A percentile compares a stretch with the other conserved stretches of the same genome.
These are phyloP conservation scores for Tamias sibiricus DNA, from an alignment of 2,113 vertebrate genomes.

Conservation along the genomic window DNA sequence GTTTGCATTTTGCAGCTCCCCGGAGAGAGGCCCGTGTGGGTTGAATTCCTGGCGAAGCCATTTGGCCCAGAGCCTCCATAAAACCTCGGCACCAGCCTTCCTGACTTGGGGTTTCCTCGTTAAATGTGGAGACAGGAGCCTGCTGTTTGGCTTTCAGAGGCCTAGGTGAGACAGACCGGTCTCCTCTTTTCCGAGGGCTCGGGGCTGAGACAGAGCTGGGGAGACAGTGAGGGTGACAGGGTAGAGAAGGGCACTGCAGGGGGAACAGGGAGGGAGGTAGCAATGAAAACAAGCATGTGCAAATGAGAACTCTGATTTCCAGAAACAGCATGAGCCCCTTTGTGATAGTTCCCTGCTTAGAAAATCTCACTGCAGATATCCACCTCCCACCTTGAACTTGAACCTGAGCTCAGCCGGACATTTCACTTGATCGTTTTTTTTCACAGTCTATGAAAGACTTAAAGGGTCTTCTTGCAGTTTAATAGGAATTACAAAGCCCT, in stretches of 20 bases:
- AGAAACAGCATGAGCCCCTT: not conserved
- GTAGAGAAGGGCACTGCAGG: not conserved
- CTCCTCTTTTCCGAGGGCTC: not conserved
- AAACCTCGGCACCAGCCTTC: conserved; percentile 70
- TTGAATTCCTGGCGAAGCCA: conserved; percentile 69
- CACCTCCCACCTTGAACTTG: not conserved
- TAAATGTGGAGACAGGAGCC: conserved; percentile 74
- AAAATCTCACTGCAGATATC: fast-evolving
- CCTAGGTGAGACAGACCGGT: not conserved
- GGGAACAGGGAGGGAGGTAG: not conserved
- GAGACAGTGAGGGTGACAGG: not conserved
- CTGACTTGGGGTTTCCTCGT: conserved; percentile 69
- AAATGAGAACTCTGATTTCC: not conserved
- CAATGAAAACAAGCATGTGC: not conserved
- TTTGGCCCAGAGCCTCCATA: conserved; percentile 73
- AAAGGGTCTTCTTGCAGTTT: not conserved
- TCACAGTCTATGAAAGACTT: not conserved
- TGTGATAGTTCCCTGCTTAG: not conserved
- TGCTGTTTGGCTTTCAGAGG: conserved; percentile 46
- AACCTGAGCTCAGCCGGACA: not conserved
- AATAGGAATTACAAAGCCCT: not conserved
- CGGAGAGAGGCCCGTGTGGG: conserved; percentile 22
- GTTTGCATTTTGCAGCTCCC: conserved; percentile 69
- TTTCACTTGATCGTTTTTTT: not conserved
- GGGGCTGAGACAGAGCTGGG: not conserved